Percentiles rank a stretch among this genome's conserved stretches.
Evolutionary conservation across 2,797 vertebrate species (phyloP).

Genomic region (Acanthurus tractus): DNA sequence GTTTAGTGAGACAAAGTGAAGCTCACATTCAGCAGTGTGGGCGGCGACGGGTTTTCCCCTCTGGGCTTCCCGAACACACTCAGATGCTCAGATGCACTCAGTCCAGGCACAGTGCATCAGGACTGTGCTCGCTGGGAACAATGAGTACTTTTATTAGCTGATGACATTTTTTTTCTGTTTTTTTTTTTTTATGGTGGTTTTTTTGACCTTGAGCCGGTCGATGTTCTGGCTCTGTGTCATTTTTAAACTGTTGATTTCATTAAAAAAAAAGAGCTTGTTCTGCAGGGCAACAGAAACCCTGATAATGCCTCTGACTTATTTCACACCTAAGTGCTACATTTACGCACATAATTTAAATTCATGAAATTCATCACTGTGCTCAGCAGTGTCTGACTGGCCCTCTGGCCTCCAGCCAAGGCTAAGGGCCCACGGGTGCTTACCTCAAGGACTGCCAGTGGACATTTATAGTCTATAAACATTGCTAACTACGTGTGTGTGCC

Average conservation of each 20-base stretch:
- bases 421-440: background rate
- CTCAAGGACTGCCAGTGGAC: background rate
- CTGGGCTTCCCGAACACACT: background rate
- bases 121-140: slow-evolving; percentile 19
- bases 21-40: slow-evolving; percentile 22
- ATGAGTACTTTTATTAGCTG: slow-evolving; percentile 31
- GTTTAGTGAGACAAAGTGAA: slow-evolving; percentile 22
- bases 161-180: slow-evolving; percentile 54
- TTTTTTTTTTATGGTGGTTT: slow-evolving; percentile 42
- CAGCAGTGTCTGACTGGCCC: background rate
- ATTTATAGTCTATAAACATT: background rate
- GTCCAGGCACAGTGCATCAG: background rate
- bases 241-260: slow-evolving; percentile 38
- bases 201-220: slow-evolving; percentile 49
- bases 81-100: slow-evolving; percentile 1
- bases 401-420: background rate
- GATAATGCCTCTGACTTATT: slow-evolving; percentile 35
- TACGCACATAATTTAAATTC: slow-evolving; percentile 16
- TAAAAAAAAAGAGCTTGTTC: slow-evolving; percentile 17
- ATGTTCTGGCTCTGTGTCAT: slow-evolving; percentile 7
- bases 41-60: slow-evolving; percentile 27
- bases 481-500: background rate
- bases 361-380: background rate
- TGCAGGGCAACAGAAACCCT: slow-evolving; percentile 22
- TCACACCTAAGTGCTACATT: slow-evolving; percentile 1